Conservation (phyloP, 2,797 vertebrate species). For the Sebastes ruberrimus region DNA sequence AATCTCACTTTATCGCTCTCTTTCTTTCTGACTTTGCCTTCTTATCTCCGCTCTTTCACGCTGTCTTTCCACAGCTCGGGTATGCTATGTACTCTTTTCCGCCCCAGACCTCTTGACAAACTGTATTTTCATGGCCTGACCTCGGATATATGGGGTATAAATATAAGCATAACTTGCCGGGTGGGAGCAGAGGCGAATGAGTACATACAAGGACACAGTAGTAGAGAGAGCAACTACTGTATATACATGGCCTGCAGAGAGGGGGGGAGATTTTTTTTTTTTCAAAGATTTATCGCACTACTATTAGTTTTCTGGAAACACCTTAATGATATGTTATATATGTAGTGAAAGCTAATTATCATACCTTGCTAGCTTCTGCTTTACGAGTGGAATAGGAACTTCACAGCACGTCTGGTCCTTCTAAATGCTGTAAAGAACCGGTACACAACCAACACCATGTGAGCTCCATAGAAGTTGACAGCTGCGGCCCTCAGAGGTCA, state of each 20-base stretch:
- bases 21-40: background rate
- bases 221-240: background rate
- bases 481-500: background rate
- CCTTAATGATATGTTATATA: background rate
- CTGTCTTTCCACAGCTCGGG: background rate
- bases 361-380: background rate
- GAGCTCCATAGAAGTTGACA: background rate
- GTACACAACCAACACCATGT: background rate
- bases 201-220: conserved; percentile 21
- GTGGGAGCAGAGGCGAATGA: background rate
- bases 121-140: conserved; percentile 33
- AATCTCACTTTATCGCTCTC: conserved; percentile 16
- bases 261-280: background rate
- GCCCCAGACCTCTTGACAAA: conserved; percentile 6
- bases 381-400: background rate
- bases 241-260: background rate
- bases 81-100: conserved; percentile 2
- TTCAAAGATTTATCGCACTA: background rate
- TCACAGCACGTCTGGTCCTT: background rate
- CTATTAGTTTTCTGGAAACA: background rate
- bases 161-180: conserved; percentile 24
- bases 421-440: background rate
- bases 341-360: background rate
- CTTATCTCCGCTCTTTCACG: conserved; percentile 1
- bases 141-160: conserved; percentile 31